phyloP scores from a whole-genome alignment of 2,888 invertebrate species.

The Taphrorychus bicolor region DNA sequence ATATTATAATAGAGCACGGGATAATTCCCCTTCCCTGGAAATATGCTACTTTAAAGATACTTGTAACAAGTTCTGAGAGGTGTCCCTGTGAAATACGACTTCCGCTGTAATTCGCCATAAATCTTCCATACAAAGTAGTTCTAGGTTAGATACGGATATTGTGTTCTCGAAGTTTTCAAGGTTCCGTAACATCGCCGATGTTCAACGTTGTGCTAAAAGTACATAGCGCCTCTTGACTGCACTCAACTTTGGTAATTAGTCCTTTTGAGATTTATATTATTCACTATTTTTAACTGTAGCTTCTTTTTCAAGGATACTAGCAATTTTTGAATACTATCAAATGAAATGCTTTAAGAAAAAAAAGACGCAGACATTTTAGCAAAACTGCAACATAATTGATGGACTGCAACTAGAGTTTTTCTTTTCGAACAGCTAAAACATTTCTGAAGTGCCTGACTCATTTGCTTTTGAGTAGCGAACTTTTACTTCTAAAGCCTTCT shows the following conservation, averaged over 20 bases:
- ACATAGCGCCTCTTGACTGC: constrained; percentile 38
- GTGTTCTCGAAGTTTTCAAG: constrained; percentile 21
- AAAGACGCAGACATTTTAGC: too few relatives aligned
- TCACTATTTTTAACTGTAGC: neutral
- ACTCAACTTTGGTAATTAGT: constrained; percentile 45
- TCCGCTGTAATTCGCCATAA: constrained; percentile 12
- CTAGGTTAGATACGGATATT: constrained; percentile 31
- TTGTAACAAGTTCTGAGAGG: constrained; percentile 1
- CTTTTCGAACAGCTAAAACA: too few relatives aligned
- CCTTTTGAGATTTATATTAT: constrained; percentile 18
- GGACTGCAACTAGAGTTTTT: too few relatives aligned
- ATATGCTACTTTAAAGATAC: constrained; percentile 1
- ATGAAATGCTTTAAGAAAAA: too few relatives aligned
- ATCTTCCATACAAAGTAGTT: constrained; percentile 25
- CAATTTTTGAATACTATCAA: too few relatives aligned
- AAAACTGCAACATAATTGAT: too few relatives aligned
- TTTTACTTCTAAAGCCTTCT: neutral
- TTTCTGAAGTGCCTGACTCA: too few relatives aligned
- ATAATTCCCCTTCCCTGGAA: neutral
- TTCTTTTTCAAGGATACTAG: too few relatives aligned
- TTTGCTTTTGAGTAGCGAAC: too few relatives aligned
- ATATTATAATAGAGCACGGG: neutral
- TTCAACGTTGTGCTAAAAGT: constrained; percentile 26
- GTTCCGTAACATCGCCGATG: constrained; percentile 31
- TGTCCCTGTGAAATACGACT: constrained; percentile 13